Evolutionary conservation across 2,888 invertebrate genomes (phyloP).

Genomic region (Suillia variegata): DNA sequence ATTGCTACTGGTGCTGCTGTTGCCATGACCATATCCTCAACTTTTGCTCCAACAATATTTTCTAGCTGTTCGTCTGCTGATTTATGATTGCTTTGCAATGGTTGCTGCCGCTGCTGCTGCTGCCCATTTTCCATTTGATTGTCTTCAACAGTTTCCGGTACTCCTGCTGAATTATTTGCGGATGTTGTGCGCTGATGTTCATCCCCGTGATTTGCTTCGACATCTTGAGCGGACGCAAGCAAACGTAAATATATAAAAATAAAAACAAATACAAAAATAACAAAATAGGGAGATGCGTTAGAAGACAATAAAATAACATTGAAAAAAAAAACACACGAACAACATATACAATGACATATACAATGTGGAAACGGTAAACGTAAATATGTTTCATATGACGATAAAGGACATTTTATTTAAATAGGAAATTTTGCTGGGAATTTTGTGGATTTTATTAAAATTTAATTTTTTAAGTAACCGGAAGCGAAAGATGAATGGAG

Average conservation of each 20-base stretch:
- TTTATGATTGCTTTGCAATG: conserved; percentile 3
- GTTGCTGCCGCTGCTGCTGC: neutral
- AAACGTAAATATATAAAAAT: neutral
- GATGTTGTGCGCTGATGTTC: conserved; percentile 33
- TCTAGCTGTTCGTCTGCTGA: too few species aligned
- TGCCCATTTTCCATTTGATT: conserved; percentile 12
- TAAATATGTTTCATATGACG: too few species aligned
- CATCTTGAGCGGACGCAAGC: conserved; percentile 36
- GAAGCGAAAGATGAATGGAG: too few species aligned
- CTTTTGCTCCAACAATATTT: neutral
- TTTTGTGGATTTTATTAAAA: too few species aligned
- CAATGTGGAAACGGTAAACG: conserved; percentile 11
- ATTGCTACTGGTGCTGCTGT: conserved; percentile 9
- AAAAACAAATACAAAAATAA: neutral
- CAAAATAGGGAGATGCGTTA: conserved; percentile 30
- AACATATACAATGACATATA: too few species aligned
- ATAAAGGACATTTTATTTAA: too few species aligned
- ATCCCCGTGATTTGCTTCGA: conserved; percentile 49
- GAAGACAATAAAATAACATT: conserved; percentile 34
- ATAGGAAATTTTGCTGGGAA: too few species aligned
- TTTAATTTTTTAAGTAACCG: too few species aligned
- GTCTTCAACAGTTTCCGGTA: conserved; percentile 30
- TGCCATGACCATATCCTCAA: conserved; percentile 1
- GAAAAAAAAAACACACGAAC: conserved; percentile 37
- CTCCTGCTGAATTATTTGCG: conserved; percentile 33